Percentiles rank a stretch among this genome's conserved stretches.
Evolutionary conservation across 2,888 invertebrate species (phyloP).

Genomic region (Aphidius colemani): DNA sequence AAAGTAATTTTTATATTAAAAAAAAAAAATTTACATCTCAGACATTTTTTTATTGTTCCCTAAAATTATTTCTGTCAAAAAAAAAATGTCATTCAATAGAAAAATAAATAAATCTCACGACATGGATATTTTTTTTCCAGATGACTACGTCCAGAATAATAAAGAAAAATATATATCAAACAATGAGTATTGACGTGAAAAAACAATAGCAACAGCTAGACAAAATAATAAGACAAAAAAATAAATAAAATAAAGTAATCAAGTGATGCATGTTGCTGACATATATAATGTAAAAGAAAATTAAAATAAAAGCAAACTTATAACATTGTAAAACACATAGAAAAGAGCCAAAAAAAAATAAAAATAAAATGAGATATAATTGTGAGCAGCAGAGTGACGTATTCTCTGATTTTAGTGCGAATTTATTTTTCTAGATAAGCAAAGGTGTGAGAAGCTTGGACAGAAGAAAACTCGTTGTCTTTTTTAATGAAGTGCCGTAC

Average conservation of each 20-base stretch:
- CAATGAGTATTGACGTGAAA: constrained; percentile 5
- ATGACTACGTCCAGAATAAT: too few species aligned
- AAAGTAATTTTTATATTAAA: too few species aligned
- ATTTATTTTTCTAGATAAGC: constrained; percentile 12
- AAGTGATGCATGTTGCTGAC: constrained; percentile 31
- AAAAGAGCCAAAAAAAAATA: constrained; percentile 6
- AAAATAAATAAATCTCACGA: too few species aligned
- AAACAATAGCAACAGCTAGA: constrained; percentile 6
- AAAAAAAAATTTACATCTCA: too few species aligned
- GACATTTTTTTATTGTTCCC: too few species aligned
- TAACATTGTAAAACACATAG: constrained; percentile 3
- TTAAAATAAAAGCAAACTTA: too few species aligned
- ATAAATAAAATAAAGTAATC: constrained; percentile 29
- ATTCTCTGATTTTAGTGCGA: constrained; percentile 14
- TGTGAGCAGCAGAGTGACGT: constrained; percentile 26
- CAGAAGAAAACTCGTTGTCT: constrained; percentile 28
- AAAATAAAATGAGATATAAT: constrained; percentile 24
- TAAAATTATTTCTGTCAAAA: too few species aligned
- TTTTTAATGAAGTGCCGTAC: constrained; percentile 38
- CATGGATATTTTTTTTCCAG: too few species aligned
- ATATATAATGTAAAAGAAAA: too few species aligned
- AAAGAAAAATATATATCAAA: too few species aligned
- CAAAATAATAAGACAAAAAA: constrained; percentile 17
- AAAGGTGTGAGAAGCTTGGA: constrained; percentile 24
- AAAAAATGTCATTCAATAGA: too few species aligned